Evolutionary conservation across 2,888 invertebrate genomes (phyloP), one percentile per base, ranked within the genome.

Genomic region (Taphrorychus bicolor): DNA sequence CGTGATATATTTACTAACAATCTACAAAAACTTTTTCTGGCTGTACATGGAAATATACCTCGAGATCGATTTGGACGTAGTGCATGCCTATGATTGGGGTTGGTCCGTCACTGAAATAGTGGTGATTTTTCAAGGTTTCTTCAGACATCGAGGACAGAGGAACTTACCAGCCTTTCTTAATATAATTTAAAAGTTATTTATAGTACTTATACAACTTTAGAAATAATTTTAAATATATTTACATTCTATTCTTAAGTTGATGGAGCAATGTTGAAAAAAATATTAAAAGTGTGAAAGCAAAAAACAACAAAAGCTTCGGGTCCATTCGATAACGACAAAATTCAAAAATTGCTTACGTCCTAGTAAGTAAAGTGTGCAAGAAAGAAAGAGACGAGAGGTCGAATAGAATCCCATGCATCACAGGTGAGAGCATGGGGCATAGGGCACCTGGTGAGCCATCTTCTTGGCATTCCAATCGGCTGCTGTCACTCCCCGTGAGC

Each of bases 401-500:
- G 32, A 32, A 32, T 5, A 32, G 16, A 18, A 45, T 45, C 76
- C 77, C 77, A 76, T 78, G 77, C 76, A 76, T 78, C 78, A 77
- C 74, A 73, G 73, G 71, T 69, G 68, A 68, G 69, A 69, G 67
- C 72, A n/a, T n/a, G n/a, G 62, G 66, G 32, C 32, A 32, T 18
- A n/a, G 22, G 51, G 51, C 51, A 51, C 21, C 51, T 21, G 22
- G 51, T 51, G 51, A 51, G 51, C 19, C 51, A 14, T 79, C 76
- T 77, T 78, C 71, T 66, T 71, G 66, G 69, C 66, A 71, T 71
- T 69, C 71, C 71, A 71, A 66, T 66, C 76, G 79, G 81, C 79
- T 80, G 80, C 81, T 82, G 81, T 81, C 81, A 81, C 80, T 82
- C 81, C 82, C 82, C 81, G 78, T 79, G 82, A 81, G 78, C 81